Conservation (phyloP, 2,888 invertebrate genomes). For the Bhutanitis thaidina region DNA sequence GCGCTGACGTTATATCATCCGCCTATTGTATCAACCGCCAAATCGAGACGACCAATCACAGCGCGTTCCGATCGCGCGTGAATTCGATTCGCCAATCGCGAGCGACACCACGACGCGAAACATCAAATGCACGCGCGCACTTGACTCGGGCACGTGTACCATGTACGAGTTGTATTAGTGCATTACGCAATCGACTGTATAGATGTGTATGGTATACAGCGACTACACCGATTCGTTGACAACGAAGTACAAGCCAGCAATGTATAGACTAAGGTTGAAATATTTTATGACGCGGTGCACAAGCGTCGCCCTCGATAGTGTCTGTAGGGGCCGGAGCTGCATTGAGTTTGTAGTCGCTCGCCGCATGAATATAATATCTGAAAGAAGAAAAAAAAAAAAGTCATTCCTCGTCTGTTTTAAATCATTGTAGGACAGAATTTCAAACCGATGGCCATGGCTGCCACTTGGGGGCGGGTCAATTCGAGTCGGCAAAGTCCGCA, state of each 20-base stretch:
- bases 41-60: slow-evolving; percentile 15
- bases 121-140: background rate
- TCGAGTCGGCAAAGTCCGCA: no score
- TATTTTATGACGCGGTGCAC: slow-evolving; percentile 23
- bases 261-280: slow-evolving; percentile 20
- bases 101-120: slow-evolving; percentile 10
- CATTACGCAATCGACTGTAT: background rate
- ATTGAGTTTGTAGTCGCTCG: slow-evolving; percentile 16
- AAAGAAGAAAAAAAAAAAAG: background rate
- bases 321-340: slow-evolving; percentile 20
- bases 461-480: no score
- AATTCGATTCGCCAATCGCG: slow-evolving; percentile 3
- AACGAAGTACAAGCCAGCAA: slow-evolving; percentile 42
- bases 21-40: slow-evolving; percentile 11
- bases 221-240: slow-evolving; percentile 22
- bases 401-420: no score
- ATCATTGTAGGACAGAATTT: no score
- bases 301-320: slow-evolving; percentile 26
- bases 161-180: no score
- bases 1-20: slow-evolving; percentile 3
- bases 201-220: slow-evolving; percentile 8
- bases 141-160: background rate
- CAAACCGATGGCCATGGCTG: no score
- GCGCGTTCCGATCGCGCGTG: slow-evolving; percentile 6
- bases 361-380: slow-evolving; percentile 3